Conservation (phyloP, 2,113 vertebrate genomes). For the Myanophis thanlyinensis region DNA sequence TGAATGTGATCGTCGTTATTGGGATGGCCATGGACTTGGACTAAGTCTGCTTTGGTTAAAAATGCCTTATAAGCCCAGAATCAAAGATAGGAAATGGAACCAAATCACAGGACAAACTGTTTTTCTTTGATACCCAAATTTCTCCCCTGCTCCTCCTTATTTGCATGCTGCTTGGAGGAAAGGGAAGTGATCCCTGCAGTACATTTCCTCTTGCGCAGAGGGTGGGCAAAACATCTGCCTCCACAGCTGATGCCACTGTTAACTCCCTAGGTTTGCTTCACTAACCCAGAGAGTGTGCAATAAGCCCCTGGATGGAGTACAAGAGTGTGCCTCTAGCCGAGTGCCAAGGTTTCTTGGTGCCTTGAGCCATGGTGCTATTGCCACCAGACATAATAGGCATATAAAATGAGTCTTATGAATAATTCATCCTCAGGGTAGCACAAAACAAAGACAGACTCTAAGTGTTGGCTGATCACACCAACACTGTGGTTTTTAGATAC, state of each 20-base stretch:
- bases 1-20: constrained; percentile 14
- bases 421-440: constrained; percentile 48
- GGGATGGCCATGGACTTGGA: not conserved
- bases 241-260: constrained; percentile 65
- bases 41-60: constrained; percentile 2
- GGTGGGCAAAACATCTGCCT: constrained; percentile 64
- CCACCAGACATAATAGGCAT: constrained; percentile 56
- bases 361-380: constrained; percentile 44
- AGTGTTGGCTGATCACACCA: constrained; percentile 50
- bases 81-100: not conserved
- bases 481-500: constrained; percentile 41
- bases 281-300: constrained; percentile 49
- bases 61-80: constrained; percentile 51
- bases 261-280: constrained; percentile 40
- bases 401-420: constrained; percentile 64
- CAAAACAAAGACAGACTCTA: constrained; percentile 58
- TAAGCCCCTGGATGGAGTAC: constrained; percentile 48
- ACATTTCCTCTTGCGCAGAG: constrained; percentile 52
- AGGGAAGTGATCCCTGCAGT: not conserved
- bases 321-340: constrained; percentile 28
- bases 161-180: not conserved
- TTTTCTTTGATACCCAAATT: constrained; percentile 34
- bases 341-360: constrained; percentile 1
- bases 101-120: constrained; percentile 2
- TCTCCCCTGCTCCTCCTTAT: constrained; percentile 17